A percentile compares a stretch with the other conserved stretches of the same genome.
Conservation (phyloP, 2,888 invertebrate genomes). For the Resseliella maxima region DNA sequence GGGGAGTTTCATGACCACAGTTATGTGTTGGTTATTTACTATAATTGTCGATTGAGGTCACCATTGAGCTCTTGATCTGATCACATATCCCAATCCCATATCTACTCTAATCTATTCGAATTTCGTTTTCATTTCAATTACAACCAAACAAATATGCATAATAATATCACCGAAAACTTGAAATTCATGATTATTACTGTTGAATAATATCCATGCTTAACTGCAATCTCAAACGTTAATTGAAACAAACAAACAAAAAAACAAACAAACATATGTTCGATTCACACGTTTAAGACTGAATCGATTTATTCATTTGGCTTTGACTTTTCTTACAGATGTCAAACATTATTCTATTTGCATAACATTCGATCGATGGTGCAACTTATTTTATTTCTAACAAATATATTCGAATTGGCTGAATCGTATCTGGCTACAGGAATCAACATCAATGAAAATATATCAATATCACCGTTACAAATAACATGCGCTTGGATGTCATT, state of each 20-base stretch:
- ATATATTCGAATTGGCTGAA: slow-evolving; percentile 65
- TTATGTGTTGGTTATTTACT: background rate
- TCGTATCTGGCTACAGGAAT: slow-evolving; percentile 62
- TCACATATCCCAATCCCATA: background rate
- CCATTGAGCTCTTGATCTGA: background rate
- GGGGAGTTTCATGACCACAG: no score
- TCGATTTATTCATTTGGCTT: background rate
- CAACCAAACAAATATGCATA: background rate
- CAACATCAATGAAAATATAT: slow-evolving; percentile 57
- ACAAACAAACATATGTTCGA: background rate
- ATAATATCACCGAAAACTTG: background rate
- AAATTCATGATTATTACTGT: background rate
- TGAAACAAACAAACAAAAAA: no score
- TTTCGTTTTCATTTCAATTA: slow-evolving; percentile 8
- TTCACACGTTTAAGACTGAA: background rate
- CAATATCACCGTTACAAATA: slow-evolving; percentile 48
- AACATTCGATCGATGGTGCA: slow-evolving; percentile 65
- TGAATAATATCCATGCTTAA: background rate
- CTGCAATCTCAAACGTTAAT: background rate
- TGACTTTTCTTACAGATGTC: slow-evolving; percentile 49
- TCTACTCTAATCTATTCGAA: background rate
- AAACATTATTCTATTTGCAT: slow-evolving; percentile 63
- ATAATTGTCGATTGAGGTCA: slow-evolving; percentile 22
- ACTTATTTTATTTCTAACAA: slow-evolving; percentile 64
- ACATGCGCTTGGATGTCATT: slow-evolving; percentile 36